Evolutionary conservation across 92 coral and sea anemone species (phyloP).

Genomic region (Ricordea florida): DNA sequence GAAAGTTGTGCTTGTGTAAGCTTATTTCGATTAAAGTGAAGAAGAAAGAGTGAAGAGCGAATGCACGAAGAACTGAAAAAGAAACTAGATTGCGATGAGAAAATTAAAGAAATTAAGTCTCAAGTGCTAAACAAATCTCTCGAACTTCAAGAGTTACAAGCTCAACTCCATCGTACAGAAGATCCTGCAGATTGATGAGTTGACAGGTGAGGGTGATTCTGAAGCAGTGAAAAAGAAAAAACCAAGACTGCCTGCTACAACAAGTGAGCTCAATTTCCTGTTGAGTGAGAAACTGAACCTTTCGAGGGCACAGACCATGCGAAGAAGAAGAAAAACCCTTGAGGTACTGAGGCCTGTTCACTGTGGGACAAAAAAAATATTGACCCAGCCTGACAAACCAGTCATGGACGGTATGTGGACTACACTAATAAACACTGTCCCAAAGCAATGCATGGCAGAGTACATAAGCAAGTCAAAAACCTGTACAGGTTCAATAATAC

Average conservation of each 20-base stretch:
- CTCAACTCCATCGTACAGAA: too few relatives aligned
- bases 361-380: conserved; percentile 12
- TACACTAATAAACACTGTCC: conserved; percentile 11
- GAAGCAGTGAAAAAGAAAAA: neutral
- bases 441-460: conserved; percentile 8
- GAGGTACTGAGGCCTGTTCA: conserved; percentile 14
- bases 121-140: too few relatives aligned
- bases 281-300: conserved; percentile 17
- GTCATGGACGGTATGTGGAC: conserved; percentile 25
- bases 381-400: conserved; percentile 18
- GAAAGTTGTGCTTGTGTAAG: conserved; percentile 16
- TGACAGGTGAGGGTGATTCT: neutral
- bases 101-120: conserved; percentile 5
- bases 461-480: conserved; percentile 20
- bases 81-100: conserved; percentile 26
- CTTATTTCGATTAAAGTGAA: conserved; percentile 27
- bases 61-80: conserved; percentile 11
- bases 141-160: too few relatives aligned
- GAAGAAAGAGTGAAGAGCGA: conserved; percentile 15
- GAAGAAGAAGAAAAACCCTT: conserved; percentile 18
- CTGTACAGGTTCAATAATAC: conserved; percentile 19
- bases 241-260: neutral
- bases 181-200: neutral
- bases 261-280: conserved; percentile 14
- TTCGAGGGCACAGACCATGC: conserved; percentile 3